These are phyloP conservation scores for Boloria euphrosyne DNA, from an alignment of 2,888 invertebrate species.

Conservation along the genomic window DNA sequence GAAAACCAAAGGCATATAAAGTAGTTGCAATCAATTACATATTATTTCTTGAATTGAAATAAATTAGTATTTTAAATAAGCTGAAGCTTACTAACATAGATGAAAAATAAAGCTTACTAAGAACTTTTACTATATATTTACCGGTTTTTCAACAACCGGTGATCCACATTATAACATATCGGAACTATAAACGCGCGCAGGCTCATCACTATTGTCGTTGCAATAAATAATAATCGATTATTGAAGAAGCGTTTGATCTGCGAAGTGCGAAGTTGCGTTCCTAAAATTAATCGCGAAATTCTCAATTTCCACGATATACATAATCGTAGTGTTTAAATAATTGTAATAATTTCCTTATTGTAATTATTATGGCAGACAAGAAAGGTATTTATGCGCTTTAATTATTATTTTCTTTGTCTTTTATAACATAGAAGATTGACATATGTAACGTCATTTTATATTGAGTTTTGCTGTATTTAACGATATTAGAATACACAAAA, in stretches of 20 bases:
- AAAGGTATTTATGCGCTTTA: constrained; percentile 78
- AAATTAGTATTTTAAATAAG: no score
- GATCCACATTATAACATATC: not conserved
- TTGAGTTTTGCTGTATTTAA: constrained; percentile 41
- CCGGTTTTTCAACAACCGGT: constrained; percentile 21
- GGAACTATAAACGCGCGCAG: constrained; percentile 1
- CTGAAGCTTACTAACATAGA: no score
- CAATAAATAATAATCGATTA: constrained; percentile 54
- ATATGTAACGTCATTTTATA: constrained; percentile 72
- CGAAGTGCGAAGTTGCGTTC: constrained; percentile 53
- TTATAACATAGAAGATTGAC: constrained; percentile 61
- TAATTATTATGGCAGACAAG: constrained; percentile 79
- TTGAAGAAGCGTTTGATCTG: constrained; percentile 51
- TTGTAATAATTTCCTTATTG: constrained; percentile 57
- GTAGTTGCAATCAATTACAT: no score
- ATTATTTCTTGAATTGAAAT: no score
- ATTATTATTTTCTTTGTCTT: constrained; percentile 69
- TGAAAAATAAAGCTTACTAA: no score
- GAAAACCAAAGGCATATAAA: no score
- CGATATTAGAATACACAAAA: constrained; percentile 16
- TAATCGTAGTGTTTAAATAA: constrained; percentile 53
- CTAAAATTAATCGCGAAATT: constrained; percentile 53
- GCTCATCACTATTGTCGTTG: constrained; percentile 56
- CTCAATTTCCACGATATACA: constrained; percentile 47
- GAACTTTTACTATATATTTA: not conserved